These are phyloP conservation scores for Alosa alosa DNA, from an alignment of 2,113 vertebrate species.

Conservation along the genomic window DNA sequence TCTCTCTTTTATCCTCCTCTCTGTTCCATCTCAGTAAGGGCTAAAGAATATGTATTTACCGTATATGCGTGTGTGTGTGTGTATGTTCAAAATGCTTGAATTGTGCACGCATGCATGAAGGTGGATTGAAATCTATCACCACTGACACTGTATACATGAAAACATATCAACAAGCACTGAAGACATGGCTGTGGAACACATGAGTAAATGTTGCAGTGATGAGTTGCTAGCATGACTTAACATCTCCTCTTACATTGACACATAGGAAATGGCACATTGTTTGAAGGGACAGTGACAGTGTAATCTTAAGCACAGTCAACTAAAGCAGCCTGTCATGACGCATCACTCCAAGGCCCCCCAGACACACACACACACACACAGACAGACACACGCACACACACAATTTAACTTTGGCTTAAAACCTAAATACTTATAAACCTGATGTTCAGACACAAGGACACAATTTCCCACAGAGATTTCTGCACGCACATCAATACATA, in stretches of 20 bases:
- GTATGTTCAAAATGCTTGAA: neutral
- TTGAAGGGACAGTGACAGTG: neutral
- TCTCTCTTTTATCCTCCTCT: conserved; percentile 19
- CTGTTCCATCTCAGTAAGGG: neutral
- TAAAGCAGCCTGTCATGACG: neutral
- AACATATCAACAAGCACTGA: neutral
- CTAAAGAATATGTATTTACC: neutral
- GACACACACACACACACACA: neutral
- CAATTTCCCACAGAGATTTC: neutral
- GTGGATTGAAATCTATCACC: neutral
- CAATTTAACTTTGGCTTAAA: neutral
- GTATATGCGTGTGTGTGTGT: neutral
- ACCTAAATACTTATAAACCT: neutral
- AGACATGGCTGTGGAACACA: neutral
- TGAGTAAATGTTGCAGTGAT: neutral
- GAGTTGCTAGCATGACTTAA: neutral
- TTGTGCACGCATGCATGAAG: neutral
- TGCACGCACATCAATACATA: neutral
- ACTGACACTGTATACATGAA: neutral
- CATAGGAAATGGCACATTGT: neutral
- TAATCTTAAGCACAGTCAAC: neutral
- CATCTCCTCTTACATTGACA: neutral
- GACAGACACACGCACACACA: neutral
- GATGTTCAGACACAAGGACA: neutral
- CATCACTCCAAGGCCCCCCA: neutral